A percentile compares a stretch with the other conserved stretches of the same genome.
phyloP scores from a whole-genome alignment of 2,797 vertebrate genomes.

The Ctenopoma multispine region DNA sequence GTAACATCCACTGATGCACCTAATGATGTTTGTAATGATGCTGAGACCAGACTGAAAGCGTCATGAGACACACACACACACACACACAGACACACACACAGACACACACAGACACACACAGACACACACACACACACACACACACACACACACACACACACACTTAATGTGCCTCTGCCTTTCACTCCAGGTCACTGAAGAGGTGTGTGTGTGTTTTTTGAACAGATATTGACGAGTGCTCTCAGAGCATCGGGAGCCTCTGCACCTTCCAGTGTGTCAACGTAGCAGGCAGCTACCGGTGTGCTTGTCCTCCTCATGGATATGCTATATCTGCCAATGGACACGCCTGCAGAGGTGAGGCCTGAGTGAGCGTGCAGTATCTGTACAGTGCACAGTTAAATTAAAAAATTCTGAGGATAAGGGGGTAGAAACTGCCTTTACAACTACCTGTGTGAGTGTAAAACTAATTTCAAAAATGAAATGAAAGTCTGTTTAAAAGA shows the following conservation, averaged over 20 bases:
- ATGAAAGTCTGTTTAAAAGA: constrained; percentile 1
- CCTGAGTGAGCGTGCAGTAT: background rate
- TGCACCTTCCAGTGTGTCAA: constrained; percentile 95
- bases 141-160: background rate
- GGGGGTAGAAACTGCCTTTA: too few relatives aligned
- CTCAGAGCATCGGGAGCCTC: constrained; percentile 89
- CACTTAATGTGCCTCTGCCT: background rate
- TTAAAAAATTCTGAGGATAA: too few relatives aligned
- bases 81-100: too few relatives aligned
- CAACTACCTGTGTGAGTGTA: background rate
- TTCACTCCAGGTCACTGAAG: background rate
- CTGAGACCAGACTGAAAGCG: background rate
- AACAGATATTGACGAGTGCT: constrained; percentile 94
- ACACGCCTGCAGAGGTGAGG: constrained; percentile 91
- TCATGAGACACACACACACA: background rate
- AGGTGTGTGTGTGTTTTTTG: background rate
- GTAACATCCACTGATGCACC: too few relatives aligned
- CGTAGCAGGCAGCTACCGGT: constrained; percentile 92
- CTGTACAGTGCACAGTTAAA: background rate
- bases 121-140: too few relatives aligned
- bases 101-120: too few relatives aligned
- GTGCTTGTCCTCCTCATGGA: constrained; percentile 90
- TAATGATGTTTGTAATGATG: background rate
- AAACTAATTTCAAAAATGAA: background rate
- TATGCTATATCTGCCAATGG: constrained; percentile 91